Conservation (phyloP, 2,113 vertebrate species). For the rat (Rattus norvegicus) region GRCr8 NC_086022.1:85954501-85955000, state of each 20-base stretch:
- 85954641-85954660: neutral
- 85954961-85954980: no score
- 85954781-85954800: conserved; percentile 5
- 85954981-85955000: neutral
- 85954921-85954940: neutral
- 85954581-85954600: no score
- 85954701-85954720: neutral
- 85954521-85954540: neutral
- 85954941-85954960: neutral
- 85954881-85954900: neutral
- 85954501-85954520: neutral
- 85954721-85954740: no score
- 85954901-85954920: neutral
- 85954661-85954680: no score
- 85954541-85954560: neutral
- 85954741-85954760: neutral
- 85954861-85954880: neutral
- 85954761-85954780: neutral
- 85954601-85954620: neutral
- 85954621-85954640: neutral
- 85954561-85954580: neutral
- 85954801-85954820: neutral
- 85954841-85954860: neutral
- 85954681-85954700: neutral
- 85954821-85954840: neutral